Evolutionary conservation across 2,797 vertebrate genomes (phyloP).

Genomic region (Manis crassicaudata): DNA sequence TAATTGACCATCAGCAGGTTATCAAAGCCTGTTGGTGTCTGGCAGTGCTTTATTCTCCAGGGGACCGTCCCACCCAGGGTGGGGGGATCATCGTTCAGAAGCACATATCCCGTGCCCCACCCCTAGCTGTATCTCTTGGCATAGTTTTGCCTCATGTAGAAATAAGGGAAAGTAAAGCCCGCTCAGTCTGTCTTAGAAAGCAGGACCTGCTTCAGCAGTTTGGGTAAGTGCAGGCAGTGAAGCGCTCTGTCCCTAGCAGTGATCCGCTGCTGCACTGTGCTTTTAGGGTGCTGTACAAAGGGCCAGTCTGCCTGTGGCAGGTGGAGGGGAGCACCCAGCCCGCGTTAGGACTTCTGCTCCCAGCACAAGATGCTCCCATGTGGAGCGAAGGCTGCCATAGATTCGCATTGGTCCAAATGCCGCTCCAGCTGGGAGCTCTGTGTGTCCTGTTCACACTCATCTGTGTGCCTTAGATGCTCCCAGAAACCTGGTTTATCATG

Average conservation of each 20-base stretch:
- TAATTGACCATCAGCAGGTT: slow-evolving; percentile 64
- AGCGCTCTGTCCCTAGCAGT: not conserved
- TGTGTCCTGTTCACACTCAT: rapidly evolving
- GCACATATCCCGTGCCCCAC: not conserved
- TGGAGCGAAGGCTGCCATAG: too few relatives aligned
- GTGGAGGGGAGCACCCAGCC: not conserved
- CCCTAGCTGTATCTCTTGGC: not conserved
- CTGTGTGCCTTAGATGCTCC: not conserved
- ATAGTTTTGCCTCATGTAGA: slow-evolving; percentile 47
- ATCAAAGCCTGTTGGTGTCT: slow-evolving; percentile 57
- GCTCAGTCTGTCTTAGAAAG: not conserved
- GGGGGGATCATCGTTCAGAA: not conserved
- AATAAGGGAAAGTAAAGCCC: not conserved
- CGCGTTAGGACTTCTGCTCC: not conserved
- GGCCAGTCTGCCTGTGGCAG: not conserved
- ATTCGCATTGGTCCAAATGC: not conserved
- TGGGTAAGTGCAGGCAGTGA: not conserved
- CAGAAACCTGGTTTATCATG: not conserved
- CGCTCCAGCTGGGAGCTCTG: not conserved
- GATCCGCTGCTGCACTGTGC: rapidly evolving
- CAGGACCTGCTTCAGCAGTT: not conserved
- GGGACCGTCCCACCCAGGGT: not conserved
- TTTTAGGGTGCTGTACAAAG: not conserved
- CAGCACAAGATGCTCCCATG: not conserved
- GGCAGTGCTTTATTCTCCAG: slow-evolving; percentile 40